These are phyloP conservation scores for Microplitis manilae DNA, from an alignment of 2,888 invertebrate species.

Conservation along the genomic window DNA sequence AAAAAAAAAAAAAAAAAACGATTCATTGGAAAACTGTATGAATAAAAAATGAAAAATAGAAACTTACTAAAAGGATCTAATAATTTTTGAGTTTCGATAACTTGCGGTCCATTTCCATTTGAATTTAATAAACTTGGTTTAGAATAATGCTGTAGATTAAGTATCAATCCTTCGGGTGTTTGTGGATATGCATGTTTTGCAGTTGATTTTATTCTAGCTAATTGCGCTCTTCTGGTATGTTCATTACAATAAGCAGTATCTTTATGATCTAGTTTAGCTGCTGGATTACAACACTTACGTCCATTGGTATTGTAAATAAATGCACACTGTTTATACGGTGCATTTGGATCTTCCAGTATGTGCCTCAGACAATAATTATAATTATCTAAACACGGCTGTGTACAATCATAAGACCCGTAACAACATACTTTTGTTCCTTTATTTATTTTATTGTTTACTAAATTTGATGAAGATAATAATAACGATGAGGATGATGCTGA, in stretches of 20 bases:
- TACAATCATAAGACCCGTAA: constrained; percentile 80
- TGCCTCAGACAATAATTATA: constrained; percentile 87
- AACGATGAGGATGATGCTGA: constrained; percentile 33
- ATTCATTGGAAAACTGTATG: constrained; percentile 2
- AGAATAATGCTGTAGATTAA: constrained; percentile 79
- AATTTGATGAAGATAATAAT: constrained; percentile 19
- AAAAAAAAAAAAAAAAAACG: constrained; percentile 59
- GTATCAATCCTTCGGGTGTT: constrained; percentile 78
- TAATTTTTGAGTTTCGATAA: constrained; percentile 69
- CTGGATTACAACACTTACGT: constrained; percentile 84
- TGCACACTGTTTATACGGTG: constrained; percentile 88
- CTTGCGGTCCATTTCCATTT: constrained; percentile 72
- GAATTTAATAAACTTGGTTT: constrained; percentile 62
- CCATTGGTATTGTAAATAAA: constrained; percentile 80
- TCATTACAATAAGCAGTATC: constrained; percentile 81
- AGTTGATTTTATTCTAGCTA: constrained; percentile 77
- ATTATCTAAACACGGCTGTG: constrained; percentile 79
- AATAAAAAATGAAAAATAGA: constrained; percentile 26
- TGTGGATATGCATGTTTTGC: constrained; percentile 78
- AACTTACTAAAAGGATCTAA: constrained; percentile 77
- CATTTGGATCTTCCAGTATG: constrained; percentile 85
- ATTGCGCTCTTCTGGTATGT: constrained; percentile 79
- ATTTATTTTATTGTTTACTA: neutral
- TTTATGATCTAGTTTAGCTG: constrained; percentile 81
- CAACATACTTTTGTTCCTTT: constrained; percentile 48